These are phyloP conservation scores for Microctonus aethiopoides DNA, from an alignment of 2,888 invertebrate species.

Conservation along the genomic window DNA sequence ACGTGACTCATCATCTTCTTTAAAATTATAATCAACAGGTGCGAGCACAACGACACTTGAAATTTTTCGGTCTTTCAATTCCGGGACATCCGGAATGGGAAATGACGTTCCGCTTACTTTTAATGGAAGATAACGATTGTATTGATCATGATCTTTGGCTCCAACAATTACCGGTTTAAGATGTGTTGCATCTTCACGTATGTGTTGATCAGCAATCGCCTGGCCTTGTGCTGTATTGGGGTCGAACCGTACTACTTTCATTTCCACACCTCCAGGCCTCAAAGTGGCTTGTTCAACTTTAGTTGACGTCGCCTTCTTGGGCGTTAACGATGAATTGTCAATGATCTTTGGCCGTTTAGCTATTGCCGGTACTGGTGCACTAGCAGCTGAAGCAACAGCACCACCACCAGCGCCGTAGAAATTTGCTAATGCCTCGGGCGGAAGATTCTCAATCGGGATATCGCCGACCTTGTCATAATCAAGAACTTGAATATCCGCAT, in stretches of 20 bases:
- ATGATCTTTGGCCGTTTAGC: conserved; percentile 64
- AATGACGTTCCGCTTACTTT: conserved; percentile 88
- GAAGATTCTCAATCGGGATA: conserved; percentile 83
- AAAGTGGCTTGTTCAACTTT: conserved; percentile 65
- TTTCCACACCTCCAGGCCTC: conserved; percentile 75
- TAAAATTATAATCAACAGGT: conserved; percentile 78
- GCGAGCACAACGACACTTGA: conserved; percentile 88
- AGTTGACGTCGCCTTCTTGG: conserved; percentile 47
- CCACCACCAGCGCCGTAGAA: conserved; percentile 88
- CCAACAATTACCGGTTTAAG: conserved; percentile 78
- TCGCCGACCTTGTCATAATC: conserved; percentile 91
- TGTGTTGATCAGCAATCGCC: conserved; percentile 77
- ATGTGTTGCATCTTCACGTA: conserved; percentile 78
- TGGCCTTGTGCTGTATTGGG: conserved; percentile 80
- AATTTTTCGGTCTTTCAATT: conserved; percentile 80
- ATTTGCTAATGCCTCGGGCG: conserved; percentile 87
- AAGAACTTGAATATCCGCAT: conserved; percentile 87
- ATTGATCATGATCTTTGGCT: conserved; percentile 72
- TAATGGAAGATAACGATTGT: conserved; percentile 85
- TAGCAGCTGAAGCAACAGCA: conserved; percentile 72
- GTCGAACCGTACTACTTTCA: conserved; percentile 87
- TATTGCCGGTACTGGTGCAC: conserved; percentile 77
- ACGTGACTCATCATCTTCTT: conserved; percentile 53
- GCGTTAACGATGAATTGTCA: conserved; percentile 30
- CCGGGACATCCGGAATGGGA: conserved; percentile 83